These are phyloP conservation scores for Actinernus sp. DNA, from an alignment of 92 coral and sea anemone genomes.

Conservation along the genomic window DNA sequence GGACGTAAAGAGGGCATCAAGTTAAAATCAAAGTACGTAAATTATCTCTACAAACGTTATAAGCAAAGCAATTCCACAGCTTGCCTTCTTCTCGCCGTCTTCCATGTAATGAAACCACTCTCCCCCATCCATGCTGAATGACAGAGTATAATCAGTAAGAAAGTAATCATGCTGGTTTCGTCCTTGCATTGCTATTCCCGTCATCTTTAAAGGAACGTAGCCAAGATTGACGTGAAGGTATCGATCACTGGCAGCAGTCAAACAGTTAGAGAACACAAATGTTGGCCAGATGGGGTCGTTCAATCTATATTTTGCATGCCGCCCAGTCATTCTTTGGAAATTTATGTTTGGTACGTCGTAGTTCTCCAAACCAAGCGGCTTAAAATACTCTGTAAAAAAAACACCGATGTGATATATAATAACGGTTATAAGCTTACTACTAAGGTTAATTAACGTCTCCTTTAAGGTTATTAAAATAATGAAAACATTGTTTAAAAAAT, in stretches of 20 bases:
- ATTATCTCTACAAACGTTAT: no score
- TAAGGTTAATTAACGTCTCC: no score
- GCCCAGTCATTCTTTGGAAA: no score
- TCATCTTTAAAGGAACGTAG: conserved; percentile 13
- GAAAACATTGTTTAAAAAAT: no score
- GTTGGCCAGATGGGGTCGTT: conserved; percentile 20
- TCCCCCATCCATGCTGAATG: conserved; percentile 37
- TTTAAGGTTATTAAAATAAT: no score
- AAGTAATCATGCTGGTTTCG: background rate
- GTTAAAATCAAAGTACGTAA: no score
- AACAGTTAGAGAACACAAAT: background rate
- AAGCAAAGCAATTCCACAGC: no score
- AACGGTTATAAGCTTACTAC: background rate
- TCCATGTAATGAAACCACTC: conserved; percentile 67
- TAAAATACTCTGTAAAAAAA: conserved; percentile 26
- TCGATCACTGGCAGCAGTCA: background rate
- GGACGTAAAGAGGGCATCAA: no score
- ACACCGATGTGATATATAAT: background rate
- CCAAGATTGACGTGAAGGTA: conserved; percentile 27
- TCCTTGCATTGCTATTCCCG: conserved; percentile 60
- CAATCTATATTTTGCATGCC: conserved; percentile 10
- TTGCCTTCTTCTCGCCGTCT: conserved; percentile 53
- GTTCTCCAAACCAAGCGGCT: conserved; percentile 62
- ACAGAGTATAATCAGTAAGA: conserved; percentile 18
- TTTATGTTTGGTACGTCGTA: conserved; percentile 16